Conservation (phyloP, 2,797 vertebrate genomes). For the Oreonectes daqikongensis region DNA sequence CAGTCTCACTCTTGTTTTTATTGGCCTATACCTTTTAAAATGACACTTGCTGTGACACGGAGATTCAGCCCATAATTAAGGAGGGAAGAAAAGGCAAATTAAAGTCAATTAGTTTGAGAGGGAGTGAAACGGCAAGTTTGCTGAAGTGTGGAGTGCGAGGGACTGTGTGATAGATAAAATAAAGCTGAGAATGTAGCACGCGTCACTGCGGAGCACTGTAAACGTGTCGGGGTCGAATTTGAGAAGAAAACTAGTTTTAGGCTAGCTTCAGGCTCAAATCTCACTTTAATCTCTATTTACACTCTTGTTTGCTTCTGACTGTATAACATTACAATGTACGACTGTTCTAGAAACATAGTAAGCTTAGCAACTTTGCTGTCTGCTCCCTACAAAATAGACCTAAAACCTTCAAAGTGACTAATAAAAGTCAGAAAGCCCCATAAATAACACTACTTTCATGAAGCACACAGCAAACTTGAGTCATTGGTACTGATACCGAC, state of each 20-base stretch:
- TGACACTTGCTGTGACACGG: slow-evolving; percentile 63
- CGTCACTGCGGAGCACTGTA: slow-evolving; percentile 50
- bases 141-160: slow-evolving; percentile 50
- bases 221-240: slow-evolving; percentile 63
- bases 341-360: no score
- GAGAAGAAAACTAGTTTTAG: slow-evolving; percentile 53
- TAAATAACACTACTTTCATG: no score
- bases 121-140: slow-evolving; percentile 23
- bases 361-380: background rate
- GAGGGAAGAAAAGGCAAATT: slow-evolving; percentile 73
- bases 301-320: slow-evolving; percentile 68
- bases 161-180: slow-evolving; percentile 73
- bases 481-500: background rate
- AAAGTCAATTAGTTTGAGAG: slow-evolving; percentile 73
- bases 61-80: slow-evolving; percentile 60
- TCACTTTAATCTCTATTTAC: slow-evolving; percentile 76
- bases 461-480: background rate
- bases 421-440: background rate
- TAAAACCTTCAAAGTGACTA: background rate
- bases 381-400: background rate
- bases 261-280: slow-evolving; percentile 46
- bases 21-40: no score
- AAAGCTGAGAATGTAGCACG: slow-evolving; percentile 51
- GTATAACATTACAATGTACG: no score
- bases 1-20: slow-evolving; percentile 69